These are phyloP conservation scores for Neosilurus mollespiculum DNA, from an alignment of 2,797 vertebrate species.

Conservation along the genomic window DNA sequence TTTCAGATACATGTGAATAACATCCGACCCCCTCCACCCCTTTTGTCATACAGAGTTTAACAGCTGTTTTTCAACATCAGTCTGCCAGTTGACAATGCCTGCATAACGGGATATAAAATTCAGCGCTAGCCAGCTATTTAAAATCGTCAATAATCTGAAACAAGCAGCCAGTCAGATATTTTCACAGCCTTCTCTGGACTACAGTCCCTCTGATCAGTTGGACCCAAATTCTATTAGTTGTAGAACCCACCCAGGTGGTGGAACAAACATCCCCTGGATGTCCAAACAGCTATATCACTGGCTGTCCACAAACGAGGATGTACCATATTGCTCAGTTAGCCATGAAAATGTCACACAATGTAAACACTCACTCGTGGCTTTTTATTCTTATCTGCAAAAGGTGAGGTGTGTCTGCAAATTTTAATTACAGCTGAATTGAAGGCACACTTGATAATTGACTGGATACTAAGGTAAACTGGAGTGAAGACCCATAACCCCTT, in stretches of 20 bases:
- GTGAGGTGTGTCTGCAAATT: neutral
- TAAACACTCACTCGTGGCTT: neutral
- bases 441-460: neutral
- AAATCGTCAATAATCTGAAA: neutral
- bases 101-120: neutral
- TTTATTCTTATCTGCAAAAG: neutral
- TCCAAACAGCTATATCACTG: neutral
- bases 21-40: too few relatives aligned
- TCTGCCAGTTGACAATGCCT: neutral
- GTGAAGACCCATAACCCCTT: neutral
- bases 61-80: neutral
- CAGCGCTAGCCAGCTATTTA: neutral
- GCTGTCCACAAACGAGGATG: neutral
- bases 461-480: neutral
- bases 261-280: neutral
- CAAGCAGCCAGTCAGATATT: neutral
- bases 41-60: too few relatives aligned
- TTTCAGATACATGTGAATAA: too few relatives aligned
- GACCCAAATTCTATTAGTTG: neutral
- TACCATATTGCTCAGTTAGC: neutral
- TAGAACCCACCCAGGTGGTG: too few relatives aligned
- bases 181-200: neutral
- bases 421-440: neutral
- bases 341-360: neutral
- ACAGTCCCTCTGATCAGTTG: neutral